Conservation (phyloP, 92 coral and sea anemone species). For the Bergia sp. region DNA sequence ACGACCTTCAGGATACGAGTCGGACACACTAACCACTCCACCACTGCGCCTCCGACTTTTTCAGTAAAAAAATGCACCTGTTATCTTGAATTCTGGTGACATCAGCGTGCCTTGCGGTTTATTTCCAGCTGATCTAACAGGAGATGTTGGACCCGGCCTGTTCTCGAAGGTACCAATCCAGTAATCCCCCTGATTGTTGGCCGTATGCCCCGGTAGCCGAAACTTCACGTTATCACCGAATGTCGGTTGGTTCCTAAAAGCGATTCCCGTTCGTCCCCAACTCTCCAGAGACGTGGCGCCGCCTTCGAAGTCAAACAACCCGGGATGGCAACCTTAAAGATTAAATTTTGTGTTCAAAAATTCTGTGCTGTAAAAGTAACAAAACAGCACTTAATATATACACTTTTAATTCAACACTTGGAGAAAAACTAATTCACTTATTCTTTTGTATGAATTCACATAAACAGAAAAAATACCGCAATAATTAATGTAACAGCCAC, state of each 20-base stretch:
- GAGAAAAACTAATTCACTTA: too few species aligned
- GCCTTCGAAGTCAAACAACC: conserved; percentile 2
- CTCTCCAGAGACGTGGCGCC: background rate
- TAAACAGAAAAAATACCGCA: too few species aligned
- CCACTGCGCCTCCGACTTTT: too few species aligned
- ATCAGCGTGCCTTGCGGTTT: conserved; percentile 9
- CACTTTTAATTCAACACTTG: too few species aligned
- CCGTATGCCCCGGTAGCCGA: background rate
- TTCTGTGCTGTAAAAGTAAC: too few species aligned
- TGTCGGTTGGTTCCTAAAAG: background rate
- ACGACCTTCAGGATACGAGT: too few species aligned
- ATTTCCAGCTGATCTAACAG: background rate
- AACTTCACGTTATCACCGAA: background rate
- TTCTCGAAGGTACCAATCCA: conserved; percentile 32
- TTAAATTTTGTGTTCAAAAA: too few species aligned
- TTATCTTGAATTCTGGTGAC: conserved; percentile 8
- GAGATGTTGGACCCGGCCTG: conserved; percentile 1
- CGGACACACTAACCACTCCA: too few species aligned
- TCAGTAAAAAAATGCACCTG: background rate
- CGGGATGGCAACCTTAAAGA: background rate
- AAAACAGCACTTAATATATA: too few species aligned
- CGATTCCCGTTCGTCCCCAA: conserved; percentile 8
- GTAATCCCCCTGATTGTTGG: background rate
- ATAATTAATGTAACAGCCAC: too few species aligned
- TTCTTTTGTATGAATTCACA: too few species aligned